A percentile compares a stretch with the other conserved stretches of the same genome.
Conservation (phyloP, 2,113 vertebrate genomes). For the Nycticorax nycticorax region DNA sequence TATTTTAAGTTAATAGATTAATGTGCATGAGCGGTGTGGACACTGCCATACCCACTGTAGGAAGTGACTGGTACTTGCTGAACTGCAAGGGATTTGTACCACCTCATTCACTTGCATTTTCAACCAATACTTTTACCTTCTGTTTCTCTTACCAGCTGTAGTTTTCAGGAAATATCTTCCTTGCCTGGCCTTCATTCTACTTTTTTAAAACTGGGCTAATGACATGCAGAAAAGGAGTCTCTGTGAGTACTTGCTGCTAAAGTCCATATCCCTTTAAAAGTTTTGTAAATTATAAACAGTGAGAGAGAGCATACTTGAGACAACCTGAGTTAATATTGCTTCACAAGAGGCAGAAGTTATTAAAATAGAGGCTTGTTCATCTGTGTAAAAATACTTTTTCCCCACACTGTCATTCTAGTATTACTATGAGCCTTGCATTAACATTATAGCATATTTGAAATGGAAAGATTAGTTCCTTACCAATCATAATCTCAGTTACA, state of each 20-base stretch:
- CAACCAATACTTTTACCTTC: not conserved
- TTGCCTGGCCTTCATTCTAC: not conserved
- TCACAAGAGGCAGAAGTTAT: not conserved
- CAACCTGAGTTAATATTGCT: not conserved
- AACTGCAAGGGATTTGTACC: not conserved
- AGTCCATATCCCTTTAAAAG: not conserved
- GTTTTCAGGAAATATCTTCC: not conserved
- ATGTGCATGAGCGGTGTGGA: not conserved
- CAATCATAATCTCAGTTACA: not conserved
- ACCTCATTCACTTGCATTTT: not conserved
- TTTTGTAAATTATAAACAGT: not conserved
- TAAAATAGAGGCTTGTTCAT: not conserved
- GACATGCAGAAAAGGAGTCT: not conserved
- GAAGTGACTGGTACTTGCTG: not conserved
- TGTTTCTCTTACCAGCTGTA: not conserved
- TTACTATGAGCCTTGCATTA: not conserved
- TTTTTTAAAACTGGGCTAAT: not conserved
- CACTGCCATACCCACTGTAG: not conserved
- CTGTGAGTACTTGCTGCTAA: not conserved
- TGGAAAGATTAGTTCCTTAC: not conserved
- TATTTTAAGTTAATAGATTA: not conserved
- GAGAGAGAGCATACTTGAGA: not conserved
- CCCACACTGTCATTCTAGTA: not conserved
- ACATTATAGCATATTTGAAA: not conserved
- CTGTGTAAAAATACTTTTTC: not conserved